Base-by-base conservation (phyloP, 1,140 invertebrate species). In the Prorops nasuta region DNA sequence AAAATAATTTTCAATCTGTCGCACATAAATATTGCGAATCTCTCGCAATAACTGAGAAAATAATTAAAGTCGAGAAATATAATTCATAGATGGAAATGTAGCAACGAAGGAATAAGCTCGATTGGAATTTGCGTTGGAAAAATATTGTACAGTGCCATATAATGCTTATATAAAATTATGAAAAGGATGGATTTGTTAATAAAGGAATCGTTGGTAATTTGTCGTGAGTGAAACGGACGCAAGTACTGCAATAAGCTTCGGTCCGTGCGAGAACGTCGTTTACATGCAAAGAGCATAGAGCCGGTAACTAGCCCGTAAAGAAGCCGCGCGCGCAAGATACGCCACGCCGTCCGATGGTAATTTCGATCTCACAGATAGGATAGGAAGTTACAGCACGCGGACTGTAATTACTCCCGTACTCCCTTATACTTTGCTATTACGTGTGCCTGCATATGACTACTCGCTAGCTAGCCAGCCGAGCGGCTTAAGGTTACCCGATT, bases 341-440 rank as follows among this genome's bases (percentile, higher is more conserved):
- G 49, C 53, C 50, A 63, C 60, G 49, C 53, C 50, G 60, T 54
- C 51, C 56, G 60, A 58, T 59, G 51, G 62, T 63, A 64, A 63
- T 64, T 64, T 64, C 57, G 62, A 64, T 64, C 61, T 58, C 54
- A 49, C 57, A 56, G 62, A 64, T 64, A 64, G 54, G 62, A 64
- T 64, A 64, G 54, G 57, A 51, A 63, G 60, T 60, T 58, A 62
- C 48, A 62, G 53, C 38, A 21, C 52, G 51, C 51, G 51, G 48
- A 45, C 58, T 63, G 56, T 63, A 63, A 63, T 63, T 62, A 63
- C 52, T 58, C 56, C 52, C 49, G 48, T 49, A 31, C 35, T 51
- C 52, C 39, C 56, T 54, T 52, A 51, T 58, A 58, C 59, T 53
- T 61, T n/a, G 49, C 44, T 50, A 53, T 58, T 60, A 51, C 51